Evolutionary conservation across 2,888 invertebrate species (phyloP).

Genomic region (Rutpela maculata): DNA sequence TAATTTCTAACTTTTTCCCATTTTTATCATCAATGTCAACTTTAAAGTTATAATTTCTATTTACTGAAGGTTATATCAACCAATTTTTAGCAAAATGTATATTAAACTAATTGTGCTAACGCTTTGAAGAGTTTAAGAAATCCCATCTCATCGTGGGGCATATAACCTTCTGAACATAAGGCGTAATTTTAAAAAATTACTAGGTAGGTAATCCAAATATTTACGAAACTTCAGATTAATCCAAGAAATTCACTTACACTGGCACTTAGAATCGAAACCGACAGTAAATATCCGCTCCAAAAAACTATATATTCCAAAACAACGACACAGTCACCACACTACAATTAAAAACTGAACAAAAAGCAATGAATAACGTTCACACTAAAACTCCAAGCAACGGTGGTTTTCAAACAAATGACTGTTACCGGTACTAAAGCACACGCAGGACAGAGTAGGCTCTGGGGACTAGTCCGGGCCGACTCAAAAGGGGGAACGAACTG

Average conservation of each 20-base stretch:
- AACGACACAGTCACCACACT: constrained; percentile 25
- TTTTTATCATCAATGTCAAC: no score
- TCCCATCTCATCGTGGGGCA: background rate
- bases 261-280: background rate
- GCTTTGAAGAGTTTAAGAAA: background rate
- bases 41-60: no score
- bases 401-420: constrained; percentile 41
- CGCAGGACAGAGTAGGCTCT: constrained; percentile 34
- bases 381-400: constrained; percentile 31
- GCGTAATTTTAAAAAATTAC: background rate
- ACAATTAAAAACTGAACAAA: constrained; percentile 25
- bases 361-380: constrained; percentile 13
- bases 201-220: background rate
- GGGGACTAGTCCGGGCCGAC: constrained; percentile 28
- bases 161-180: background rate
- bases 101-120: no score
- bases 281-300: background rate
- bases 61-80: no score
- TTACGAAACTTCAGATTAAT: background rate
- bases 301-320: constrained; percentile 21
- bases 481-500: constrained; percentile 41
- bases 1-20: no score
- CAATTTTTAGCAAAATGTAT: no score
- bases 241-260: constrained; percentile 4
- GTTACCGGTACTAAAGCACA: constrained; percentile 29